Conservation (phyloP, 2,113 vertebrate genomes). For the Probosciger aterrimus region DNA sequence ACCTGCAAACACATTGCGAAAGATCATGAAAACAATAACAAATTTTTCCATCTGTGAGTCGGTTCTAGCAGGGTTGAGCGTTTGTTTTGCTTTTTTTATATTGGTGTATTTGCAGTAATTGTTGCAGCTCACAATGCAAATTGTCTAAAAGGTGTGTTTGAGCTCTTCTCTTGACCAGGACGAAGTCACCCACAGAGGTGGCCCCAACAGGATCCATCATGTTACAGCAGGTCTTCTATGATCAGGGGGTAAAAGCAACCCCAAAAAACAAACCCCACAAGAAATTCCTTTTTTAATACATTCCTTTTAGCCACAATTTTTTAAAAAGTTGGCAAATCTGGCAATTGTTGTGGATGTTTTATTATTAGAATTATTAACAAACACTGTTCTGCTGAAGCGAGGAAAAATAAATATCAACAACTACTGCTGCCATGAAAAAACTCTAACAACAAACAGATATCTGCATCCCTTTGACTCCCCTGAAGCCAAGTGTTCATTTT, state of each 20-base stretch:
- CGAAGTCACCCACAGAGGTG: background rate
- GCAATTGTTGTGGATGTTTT: conserved; percentile 36
- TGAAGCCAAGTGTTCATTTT: background rate
- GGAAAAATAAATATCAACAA: conserved; percentile 64
- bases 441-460: background rate
- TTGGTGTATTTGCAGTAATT: conserved; percentile 3
- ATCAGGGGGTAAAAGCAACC: background rate
- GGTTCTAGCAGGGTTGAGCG: background rate
- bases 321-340: background rate
- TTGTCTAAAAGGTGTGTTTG: background rate
- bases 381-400: conserved; percentile 31
- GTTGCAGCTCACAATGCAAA: conserved; percentile 21
- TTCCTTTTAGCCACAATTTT: background rate
- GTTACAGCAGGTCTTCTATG: background rate
- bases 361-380: conserved; percentile 61
- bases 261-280: background rate
- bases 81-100: background rate
- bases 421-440: conserved; percentile 31
- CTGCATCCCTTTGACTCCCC: background rate
- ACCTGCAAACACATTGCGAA: conserved; percentile 70
- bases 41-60: conserved; percentile 63
- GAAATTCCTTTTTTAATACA: background rate
- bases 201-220: background rate
- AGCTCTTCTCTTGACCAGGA: background rate
- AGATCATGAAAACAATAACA: conserved; percentile 73